Conservation (phyloP, 1,140 invertebrate genomes). For the Drosophila insularis region DNA sequence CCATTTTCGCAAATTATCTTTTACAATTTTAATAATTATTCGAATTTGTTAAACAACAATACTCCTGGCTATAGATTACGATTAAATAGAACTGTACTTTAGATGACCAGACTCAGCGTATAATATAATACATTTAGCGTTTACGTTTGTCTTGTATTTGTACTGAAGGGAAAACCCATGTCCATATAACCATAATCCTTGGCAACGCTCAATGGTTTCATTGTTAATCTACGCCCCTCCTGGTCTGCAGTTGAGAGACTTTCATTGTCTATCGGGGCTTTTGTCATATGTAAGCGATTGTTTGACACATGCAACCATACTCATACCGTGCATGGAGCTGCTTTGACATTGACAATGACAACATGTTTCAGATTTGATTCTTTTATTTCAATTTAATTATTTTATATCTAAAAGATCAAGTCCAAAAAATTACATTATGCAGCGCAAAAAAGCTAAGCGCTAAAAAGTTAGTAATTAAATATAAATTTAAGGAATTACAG, state of each 20-base stretch:
- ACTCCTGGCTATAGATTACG: too few relatives aligned
- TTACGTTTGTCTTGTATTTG: neutral
- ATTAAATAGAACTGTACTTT: too few relatives aligned
- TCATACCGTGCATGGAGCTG: neutral
- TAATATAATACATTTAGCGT: neutral
- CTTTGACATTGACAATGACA: slow-evolving; percentile 27
- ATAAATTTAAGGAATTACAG: too few relatives aligned
- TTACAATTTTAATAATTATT: too few relatives aligned
- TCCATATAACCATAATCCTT: slow-evolving; percentile 13
- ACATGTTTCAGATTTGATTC: slow-evolving; percentile 40
- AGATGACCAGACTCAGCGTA: neutral
- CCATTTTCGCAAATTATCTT: too few relatives aligned
- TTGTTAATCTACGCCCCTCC: neutral
- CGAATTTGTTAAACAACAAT: too few relatives aligned
- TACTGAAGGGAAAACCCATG: slow-evolving; percentile 4
- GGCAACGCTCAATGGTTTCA: slow-evolving; percentile 1
- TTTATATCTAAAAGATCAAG: slow-evolving; percentile 35
- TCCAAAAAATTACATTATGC: neutral
- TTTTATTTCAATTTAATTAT: slow-evolving; percentile 73
- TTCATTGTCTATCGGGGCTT: slow-evolving; percentile 17
- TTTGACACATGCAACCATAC: neutral
- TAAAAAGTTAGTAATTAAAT: too few relatives aligned
- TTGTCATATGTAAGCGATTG: slow-evolving; percentile 14
- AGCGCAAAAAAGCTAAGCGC: too few relatives aligned
- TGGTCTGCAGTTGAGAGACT: neutral